These are phyloP conservation scores for Arnoldichthys spilopterus DNA, from an alignment of 2,797 vertebrate genomes.

Conservation along the genomic window DNA sequence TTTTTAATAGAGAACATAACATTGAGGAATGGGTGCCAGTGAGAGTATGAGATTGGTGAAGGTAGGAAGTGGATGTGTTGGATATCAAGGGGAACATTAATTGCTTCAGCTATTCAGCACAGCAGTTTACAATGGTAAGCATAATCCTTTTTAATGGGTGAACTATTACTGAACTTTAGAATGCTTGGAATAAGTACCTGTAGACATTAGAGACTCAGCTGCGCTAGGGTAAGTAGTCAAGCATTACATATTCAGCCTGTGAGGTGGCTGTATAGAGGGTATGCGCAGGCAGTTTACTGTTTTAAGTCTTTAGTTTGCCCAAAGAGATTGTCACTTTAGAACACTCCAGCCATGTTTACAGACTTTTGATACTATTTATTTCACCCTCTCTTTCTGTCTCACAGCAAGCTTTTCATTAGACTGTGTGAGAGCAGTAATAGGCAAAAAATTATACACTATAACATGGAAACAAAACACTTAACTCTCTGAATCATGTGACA, in stretches of 20 bases:
- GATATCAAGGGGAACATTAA: too few relatives aligned
- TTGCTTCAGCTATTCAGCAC: neutral
- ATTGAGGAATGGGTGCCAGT: neutral
- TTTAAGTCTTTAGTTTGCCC: slow-evolving; percentile 16
- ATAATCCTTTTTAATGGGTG: neutral
- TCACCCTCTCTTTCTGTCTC: slow-evolving; percentile 7
- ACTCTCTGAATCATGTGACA: too few relatives aligned
- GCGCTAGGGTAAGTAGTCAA: neutral
- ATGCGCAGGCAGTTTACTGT: slow-evolving; percentile 11
- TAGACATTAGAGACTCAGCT: neutral
- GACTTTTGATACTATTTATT: slow-evolving; percentile 21
- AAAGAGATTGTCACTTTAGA: neutral
- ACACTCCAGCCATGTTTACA: slow-evolving; percentile 4
- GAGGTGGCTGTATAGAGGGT: neutral
- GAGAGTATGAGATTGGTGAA: too few relatives aligned
- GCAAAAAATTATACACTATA: too few relatives aligned
- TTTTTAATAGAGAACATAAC: slow-evolving; percentile 22
- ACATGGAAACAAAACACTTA: too few relatives aligned
- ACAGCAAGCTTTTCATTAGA: slow-evolving; percentile 10
- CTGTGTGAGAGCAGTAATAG: neutral
- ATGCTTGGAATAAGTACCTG: neutral
- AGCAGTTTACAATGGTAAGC: neutral
- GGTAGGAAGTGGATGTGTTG: too few relatives aligned
- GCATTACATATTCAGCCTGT: too few relatives aligned
- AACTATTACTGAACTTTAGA: neutral